These are phyloP conservation scores for Barypeithes pellucidus DNA, from an alignment of 2,888 invertebrate genomes.

Conservation along the genomic window DNA sequence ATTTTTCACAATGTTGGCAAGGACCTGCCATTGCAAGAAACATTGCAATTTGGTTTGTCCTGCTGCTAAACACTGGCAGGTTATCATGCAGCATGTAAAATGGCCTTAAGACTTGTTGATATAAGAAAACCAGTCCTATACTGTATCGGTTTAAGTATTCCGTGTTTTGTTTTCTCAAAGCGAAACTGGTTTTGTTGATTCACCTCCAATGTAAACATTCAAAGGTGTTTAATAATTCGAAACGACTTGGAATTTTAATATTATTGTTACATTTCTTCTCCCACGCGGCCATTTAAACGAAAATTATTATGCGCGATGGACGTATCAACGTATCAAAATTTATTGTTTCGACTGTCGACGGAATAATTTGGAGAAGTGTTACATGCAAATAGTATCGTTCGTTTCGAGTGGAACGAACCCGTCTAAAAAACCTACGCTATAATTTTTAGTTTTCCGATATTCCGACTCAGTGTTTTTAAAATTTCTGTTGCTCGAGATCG, in stretches of 20 bases:
- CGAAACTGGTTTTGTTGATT: constrained; percentile 37
- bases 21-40: too few species aligned
- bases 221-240: constrained; percentile 28
- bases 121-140: too few species aligned
- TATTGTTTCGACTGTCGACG: background rate
- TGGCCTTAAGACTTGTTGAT: too few species aligned
- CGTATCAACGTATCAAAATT: background rate
- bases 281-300: constrained; percentile 23
- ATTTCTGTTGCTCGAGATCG: too few species aligned
- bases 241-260: constrained; percentile 37
- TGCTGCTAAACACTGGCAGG: too few species aligned
- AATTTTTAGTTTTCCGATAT: too few species aligned
- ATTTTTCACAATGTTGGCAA: too few species aligned
- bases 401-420: constrained; percentile 5
- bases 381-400: constrained; percentile 10
- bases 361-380: background rate
- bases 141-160: background rate
- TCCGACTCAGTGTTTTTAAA: too few species aligned
- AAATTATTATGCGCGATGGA: constrained; percentile 1
- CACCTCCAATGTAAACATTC: constrained; percentile 42
- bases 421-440: background rate
- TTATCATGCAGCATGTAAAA: too few species aligned
- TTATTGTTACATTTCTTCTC: constrained; percentile 35
- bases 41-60: too few species aligned
- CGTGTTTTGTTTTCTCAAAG: constrained; percentile 22